Evolutionary conservation across 2,113 vertebrate genomes (phyloP), one percentile per base, ranked within the genome.

Genomic region (Lophius piscatorius): DNA sequence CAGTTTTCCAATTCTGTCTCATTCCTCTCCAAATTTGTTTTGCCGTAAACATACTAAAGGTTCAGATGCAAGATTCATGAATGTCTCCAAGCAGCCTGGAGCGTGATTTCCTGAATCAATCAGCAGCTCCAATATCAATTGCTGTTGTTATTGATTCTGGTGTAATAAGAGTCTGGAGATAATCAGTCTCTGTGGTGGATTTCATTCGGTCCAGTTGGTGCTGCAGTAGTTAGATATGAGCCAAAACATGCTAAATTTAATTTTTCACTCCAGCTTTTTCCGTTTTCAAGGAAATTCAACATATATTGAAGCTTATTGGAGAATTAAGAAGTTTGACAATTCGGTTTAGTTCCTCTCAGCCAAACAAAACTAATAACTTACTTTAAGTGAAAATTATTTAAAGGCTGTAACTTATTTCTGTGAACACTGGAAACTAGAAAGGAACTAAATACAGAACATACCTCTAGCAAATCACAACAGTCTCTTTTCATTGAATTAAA

Each of bases 31-130:
- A 48, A 9, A 49, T 70, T 46, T 57, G 49, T 55, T 48, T 45
- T 40, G 39, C 44, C n/a, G 31, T 17, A 22, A 18, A 28, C 20
- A 39, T 8, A 62, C 28, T 11, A 31, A 35, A 29, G 23, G 29
- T 41, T 40, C 38, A 60, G 44, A 82, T 80, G 48, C 29, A 85
- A 76, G 45, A 85, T 82, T 71, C 72, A 86, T 63, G 52, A 79
- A 72, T 40, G 17, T 78, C 68, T 75, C 57, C 55, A 36, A 50
- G 50, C 58, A 58, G 61, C 40, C 41, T 39, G 23, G 23, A 54
- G 34, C 23, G 58, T 22, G 44, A 70, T 60, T 77, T 80, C 72
- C 66, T 76, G 60, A 62, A 81, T 80, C 45, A 56, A 76, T 76
- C 63, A 51, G 49, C 62, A 45, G 55, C 22, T 59, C 65, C 48